A percentile compares a stretch with the other conserved stretches of the same genome.
phyloP scores from a whole-genome alignment of 2,797 vertebrate genomes.

The Syncerus caffer region DNA sequence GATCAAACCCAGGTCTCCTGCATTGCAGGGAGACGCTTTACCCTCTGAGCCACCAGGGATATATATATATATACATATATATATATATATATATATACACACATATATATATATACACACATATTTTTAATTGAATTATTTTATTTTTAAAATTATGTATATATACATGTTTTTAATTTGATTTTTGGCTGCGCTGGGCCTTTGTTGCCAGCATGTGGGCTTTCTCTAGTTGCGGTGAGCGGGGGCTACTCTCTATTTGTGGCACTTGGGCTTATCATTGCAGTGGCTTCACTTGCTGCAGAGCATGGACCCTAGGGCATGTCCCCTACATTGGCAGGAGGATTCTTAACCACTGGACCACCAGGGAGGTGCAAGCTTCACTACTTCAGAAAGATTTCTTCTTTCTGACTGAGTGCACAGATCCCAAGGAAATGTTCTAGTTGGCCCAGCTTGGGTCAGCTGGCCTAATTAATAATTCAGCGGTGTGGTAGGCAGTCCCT shows the following conservation, averaged over 20 bases:
- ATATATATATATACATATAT: too few species aligned
- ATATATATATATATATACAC: too few species aligned
- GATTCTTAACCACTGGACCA: not conserved
- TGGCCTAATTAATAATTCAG: not conserved
- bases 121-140: too few species aligned
- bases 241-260: not conserved
- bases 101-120: too few species aligned
- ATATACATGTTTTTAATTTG: not conserved
- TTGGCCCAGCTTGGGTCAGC: not conserved
- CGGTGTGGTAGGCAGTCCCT: not conserved
- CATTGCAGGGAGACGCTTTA: too few species aligned
- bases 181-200: not conserved
- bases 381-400: not conserved
- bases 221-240: not conserved
- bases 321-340: not conserved
- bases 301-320: not conserved
- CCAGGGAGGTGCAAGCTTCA: not conserved
- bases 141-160: not conserved
- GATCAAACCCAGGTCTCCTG: too few species aligned
- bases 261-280: not conserved
- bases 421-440: slow-evolving; percentile 10
- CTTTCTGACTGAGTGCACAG: not conserved
- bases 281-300: not conserved
- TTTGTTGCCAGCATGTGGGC: not conserved
- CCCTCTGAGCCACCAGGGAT: too few species aligned